phyloP scores from a whole-genome alignment of 2,113 vertebrate species.

The Thunnus maccoyii region DNA sequence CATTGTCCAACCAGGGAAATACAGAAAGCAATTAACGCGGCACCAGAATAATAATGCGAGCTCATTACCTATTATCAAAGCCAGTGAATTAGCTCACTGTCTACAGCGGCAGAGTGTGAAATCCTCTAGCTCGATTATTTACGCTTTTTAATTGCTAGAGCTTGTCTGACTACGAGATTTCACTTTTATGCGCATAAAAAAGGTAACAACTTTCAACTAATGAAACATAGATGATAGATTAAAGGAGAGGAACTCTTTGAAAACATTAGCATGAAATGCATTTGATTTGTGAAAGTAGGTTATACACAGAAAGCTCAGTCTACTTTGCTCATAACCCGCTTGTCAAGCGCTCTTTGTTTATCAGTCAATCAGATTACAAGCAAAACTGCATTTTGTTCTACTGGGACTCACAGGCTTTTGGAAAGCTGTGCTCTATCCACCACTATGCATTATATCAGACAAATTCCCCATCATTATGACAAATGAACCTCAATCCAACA shows the following conservation, averaged over 20 bases:
- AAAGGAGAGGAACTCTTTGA: constrained; percentile 80
- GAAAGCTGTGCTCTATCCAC: constrained; percentile 43
- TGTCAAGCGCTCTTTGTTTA: constrained; percentile 79
- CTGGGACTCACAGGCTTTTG: constrained; percentile 59
- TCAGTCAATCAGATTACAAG: constrained; percentile 82
- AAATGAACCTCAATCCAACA: constrained; percentile 63
- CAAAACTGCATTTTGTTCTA: constrained; percentile 73
- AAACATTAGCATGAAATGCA: constrained; percentile 80
- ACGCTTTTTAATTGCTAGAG: constrained; percentile 85
- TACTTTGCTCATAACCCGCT: constrained; percentile 69
- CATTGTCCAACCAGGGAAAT: constrained; percentile 86
- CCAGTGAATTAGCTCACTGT: constrained; percentile 86
- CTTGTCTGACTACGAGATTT: constrained; percentile 84
- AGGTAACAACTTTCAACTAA: constrained; percentile 83
- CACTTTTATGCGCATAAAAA: constrained; percentile 80
- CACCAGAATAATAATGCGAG: constrained; percentile 86
- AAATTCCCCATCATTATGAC: constrained; percentile 58
- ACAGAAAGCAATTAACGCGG: constrained; percentile 88
- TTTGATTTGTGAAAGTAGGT: constrained; percentile 82
- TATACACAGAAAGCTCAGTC: constrained; percentile 71
- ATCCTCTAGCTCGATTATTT: constrained; percentile 85
- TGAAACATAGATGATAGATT: constrained; percentile 83
- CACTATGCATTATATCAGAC: constrained; percentile 46
- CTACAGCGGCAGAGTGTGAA: constrained; percentile 83
- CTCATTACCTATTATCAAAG: constrained; percentile 89